Conservation (phyloP, 2,797 vertebrate species). For the Choloepus didactylus region DNA sequence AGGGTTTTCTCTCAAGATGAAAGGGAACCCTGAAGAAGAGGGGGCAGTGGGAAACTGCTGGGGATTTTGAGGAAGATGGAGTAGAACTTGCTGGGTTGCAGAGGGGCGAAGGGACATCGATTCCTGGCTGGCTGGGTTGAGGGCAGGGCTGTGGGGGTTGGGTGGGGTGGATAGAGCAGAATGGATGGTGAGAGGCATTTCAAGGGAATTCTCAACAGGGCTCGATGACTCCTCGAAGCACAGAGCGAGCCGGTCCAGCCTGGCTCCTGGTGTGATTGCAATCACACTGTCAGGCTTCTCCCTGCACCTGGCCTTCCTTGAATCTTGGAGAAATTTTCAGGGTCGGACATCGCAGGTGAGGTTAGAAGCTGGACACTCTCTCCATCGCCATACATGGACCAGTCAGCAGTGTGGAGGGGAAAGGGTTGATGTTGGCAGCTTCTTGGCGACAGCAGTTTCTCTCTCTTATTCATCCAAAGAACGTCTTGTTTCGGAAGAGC, state of each 20-base stretch:
- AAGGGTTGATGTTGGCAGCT: background rate
- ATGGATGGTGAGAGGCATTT: background rate
- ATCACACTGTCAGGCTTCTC: background rate
- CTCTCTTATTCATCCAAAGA: background rate
- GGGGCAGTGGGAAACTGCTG: too few relatives aligned
- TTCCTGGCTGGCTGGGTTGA: background rate
- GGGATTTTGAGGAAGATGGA: background rate
- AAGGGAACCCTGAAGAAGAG: background rate
- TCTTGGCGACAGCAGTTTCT: background rate
- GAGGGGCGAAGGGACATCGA: background rate
- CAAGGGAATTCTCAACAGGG: background rate
- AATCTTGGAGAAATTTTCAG: background rate
- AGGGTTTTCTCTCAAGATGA: background rate
- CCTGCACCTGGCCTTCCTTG: background rate
- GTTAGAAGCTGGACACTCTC: fast-evolving
- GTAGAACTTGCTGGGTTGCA: background rate
- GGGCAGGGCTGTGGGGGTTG: background rate
- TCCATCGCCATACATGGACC: too few relatives aligned
- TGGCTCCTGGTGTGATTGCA: background rate
- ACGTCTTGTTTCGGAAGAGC: background rate
- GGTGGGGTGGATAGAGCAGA: background rate
- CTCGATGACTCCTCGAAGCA: background rate
- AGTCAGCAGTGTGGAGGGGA: background rate
- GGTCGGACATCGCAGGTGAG: background rate
- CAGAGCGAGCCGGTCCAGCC: background rate